Base-by-base conservation (phyloP, 2,888 invertebrate species). In the Microctonus hyperodae region DNA sequence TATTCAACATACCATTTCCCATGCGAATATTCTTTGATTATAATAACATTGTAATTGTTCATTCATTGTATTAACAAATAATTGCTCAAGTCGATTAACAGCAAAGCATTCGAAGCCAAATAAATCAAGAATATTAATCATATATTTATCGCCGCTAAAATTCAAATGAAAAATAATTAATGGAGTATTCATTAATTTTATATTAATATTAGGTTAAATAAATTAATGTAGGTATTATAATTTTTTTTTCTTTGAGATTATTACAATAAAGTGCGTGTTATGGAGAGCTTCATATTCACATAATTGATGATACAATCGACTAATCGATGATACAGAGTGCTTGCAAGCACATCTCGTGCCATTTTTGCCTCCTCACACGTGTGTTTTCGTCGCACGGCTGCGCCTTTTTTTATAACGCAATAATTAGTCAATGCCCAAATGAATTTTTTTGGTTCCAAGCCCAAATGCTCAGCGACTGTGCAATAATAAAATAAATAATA, bases 41-140 rank as follows among this genome's bases (percentile, higher is more conserved):
- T 95, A 97, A 75, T 95, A 91, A 81, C 95, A 97, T 80, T 97
- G 96, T 81, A 97, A 88, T 84, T 97, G 96, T 81, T 97, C 97
- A 80, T 97, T 97, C 67, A 94, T 88, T 1, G 92, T 91, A 80
- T 97, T 97, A 2, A 96, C 91, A 73, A 95, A 90, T 9, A 97
- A 86, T 81, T 97, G 96, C 75, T 96, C 94, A 70, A 96, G 86
- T 11, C 91, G 89, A 84, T 97, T 97, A 75, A 90, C 88, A 74
- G 90, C 90, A 81, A 92, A 95, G 80, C 96, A 96, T 86, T 97
- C 97, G 79, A 97, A 96, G 0, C 97, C 97, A 79, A 92, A 96
- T 85, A 95, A 90, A 81, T 97, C 97, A 76, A 96, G 85, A 62
- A 97, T 85, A 75, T 92, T 91, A 55, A 97, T 90, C 55, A 91